A percentile compares a stretch with the other conserved stretches of the same genome.
phyloP scores from a whole-genome alignment of 2,113 vertebrate species.

The Tylochromis polylepis region DNA sequence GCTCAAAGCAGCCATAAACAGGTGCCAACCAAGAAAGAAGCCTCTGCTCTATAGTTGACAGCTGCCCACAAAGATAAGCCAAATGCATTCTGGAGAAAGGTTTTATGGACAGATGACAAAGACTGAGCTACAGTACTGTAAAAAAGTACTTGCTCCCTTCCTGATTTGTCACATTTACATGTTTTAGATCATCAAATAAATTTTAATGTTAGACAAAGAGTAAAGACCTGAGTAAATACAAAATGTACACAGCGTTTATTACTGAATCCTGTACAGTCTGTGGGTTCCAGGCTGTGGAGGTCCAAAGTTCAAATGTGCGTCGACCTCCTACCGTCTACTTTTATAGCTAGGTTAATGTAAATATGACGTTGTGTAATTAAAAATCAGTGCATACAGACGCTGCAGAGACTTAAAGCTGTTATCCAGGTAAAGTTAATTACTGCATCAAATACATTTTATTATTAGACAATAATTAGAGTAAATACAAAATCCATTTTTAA shows the following conservation, averaged over 20 bases:
- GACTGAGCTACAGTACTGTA: neutral
- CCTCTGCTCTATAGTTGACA: neutral
- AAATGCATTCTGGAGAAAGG: neutral
- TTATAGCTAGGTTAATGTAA: neutral
- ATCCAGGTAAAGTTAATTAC: neutral
- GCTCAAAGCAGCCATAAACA: neutral
- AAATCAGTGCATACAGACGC: neutral
- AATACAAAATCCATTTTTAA: neutral
- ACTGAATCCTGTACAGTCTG: neutral
- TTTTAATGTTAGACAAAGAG: neutral
- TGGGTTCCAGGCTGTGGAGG: neutral
- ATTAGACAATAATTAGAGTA: neutral
- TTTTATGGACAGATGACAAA: neutral
- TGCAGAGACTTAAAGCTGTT: neutral
- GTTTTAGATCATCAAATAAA: neutral
- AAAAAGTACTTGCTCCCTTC: neutral
- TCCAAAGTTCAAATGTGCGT: neutral
- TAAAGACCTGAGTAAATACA: neutral
- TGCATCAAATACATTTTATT: neutral
- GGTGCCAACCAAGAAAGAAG: neutral
- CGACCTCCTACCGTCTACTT: accelerated
- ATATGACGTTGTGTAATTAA: neutral
- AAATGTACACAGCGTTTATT: neutral
- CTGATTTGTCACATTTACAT: neutral
- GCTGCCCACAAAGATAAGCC: neutral